phyloP scores from a whole-genome alignment of 2,888 invertebrate species.

The Endotricha flammealis region DNA sequence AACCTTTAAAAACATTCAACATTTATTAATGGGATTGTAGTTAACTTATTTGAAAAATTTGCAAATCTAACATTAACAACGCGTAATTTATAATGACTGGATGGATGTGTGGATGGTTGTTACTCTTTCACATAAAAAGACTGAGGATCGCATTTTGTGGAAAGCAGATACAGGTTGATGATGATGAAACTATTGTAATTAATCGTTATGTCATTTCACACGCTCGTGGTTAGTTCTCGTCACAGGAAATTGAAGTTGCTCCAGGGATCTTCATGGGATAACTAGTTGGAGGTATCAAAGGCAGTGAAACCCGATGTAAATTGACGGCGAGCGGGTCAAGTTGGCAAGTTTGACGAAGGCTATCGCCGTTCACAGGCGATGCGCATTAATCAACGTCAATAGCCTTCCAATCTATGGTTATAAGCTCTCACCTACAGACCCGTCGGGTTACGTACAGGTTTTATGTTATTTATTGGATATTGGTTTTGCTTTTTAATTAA shows the following conservation, averaged over 20 bases:
- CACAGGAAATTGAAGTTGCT: background rate
- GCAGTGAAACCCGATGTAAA: constrained; percentile 3
- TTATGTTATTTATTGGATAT: background rate
- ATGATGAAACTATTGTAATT: too few relatives aligned
- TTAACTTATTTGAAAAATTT: too few relatives aligned
- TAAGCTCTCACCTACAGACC: constrained; percentile 9
- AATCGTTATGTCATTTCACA: too few relatives aligned
- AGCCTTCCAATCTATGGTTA: constrained; percentile 5
- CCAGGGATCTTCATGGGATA: background rate
- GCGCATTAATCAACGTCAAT: constrained; percentile 39
- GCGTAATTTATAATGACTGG: too few relatives aligned
- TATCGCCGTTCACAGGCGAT: constrained; percentile 25
- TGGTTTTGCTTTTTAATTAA: background rate
- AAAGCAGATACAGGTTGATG: too few relatives aligned
- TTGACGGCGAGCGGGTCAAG: constrained; percentile 9
- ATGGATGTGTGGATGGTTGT: too few relatives aligned
- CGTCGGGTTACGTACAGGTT: background rate
- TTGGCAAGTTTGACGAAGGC: constrained; percentile 34
- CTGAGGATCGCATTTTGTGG: too few relatives aligned
- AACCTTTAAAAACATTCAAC: too few relatives aligned
- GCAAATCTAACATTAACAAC: too few relatives aligned
- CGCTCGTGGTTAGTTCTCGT: background rate
- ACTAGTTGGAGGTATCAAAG: constrained; percentile 3
- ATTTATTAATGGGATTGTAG: too few relatives aligned
- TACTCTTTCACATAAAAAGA: too few relatives aligned